Base-by-base conservation (phyloP, 2,888 invertebrate genomes). In the Scaptodrosophila latifasciaeformis region DNA sequence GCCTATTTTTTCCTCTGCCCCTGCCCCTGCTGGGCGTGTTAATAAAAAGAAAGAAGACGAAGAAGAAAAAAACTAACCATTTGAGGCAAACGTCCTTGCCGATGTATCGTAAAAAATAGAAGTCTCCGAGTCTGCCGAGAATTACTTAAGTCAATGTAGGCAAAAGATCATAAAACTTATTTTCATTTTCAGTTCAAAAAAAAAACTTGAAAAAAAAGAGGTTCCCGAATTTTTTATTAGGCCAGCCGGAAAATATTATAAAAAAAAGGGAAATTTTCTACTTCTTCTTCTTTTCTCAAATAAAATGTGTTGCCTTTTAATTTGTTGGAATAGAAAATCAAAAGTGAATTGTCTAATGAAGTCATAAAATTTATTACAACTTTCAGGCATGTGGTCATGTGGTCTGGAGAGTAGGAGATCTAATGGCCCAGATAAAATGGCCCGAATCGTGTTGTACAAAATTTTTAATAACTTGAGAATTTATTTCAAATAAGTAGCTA, bases 261-360 rank as follows among this genome's bases (percentile, higher is more conserved):
- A 65, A 62, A 46, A 39, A 24, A 24, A 24, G 24, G 24, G 24
- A 24, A 24, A 24, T 34, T 44, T 47, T 34, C 13, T 46, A 12
- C 12, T 7, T 27, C 1, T 15, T 2, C 12, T 12, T 13, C 24
- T 27, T 21, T 15, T 2, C 12, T 12, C 15, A 17, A 44, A 10
- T 17, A 18, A 15, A 43, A 60, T 53, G 56, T 29, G 44, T 58
- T 46, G 24, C 31, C 15, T 45, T 45, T 45, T 7, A 43, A n/a
- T 43, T 45, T 21, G 40, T 21, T 10, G 42, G n/a, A 21, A n/a
- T 2, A 44, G 31, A 57, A 55, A 48, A 43, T 18, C 31, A 67
- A 75, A 80, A 74, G 74, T 80, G 80, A 74, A 74, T 66, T 64
- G 67, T 62, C 59, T 77, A 74, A 80, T 77, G 62, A 80, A 80